phyloP scores from a whole-genome alignment of 2,113 vertebrate species.

The Tapirus terrestris region DNA sequence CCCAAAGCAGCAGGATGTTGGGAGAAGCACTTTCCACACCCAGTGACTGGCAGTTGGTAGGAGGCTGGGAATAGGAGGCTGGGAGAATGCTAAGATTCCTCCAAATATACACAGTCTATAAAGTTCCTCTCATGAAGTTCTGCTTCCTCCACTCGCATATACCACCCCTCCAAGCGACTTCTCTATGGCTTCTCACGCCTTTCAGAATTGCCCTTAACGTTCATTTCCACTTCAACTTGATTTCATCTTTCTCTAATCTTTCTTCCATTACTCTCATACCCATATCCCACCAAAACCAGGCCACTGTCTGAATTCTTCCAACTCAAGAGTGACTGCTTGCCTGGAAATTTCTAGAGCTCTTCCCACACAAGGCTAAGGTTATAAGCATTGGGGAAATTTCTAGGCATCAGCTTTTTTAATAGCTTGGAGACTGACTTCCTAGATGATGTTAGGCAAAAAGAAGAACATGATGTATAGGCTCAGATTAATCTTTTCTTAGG shows the following conservation, averaged over 20 bases:
- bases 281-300: neutral
- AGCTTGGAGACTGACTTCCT: neutral
- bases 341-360: neutral
- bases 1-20: neutral
- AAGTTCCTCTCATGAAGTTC: neutral
- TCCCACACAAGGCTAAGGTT: neutral
- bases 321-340: neutral
- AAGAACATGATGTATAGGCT: neutral
- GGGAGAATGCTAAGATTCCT: neutral
- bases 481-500: neutral
- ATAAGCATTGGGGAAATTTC: neutral
- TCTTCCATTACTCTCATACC: neutral
- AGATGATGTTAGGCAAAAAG: neutral
- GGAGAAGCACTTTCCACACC: neutral
- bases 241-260: neutral
- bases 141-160: neutral
- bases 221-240: neutral
- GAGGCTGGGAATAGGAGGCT: neutral
- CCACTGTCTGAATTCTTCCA: neutral
- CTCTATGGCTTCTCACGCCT: neutral
- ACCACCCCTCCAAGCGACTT: too few relatives aligned
- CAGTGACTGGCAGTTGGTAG: neutral
- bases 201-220: neutral
- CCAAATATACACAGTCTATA: neutral
- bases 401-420: neutral